Base-by-base conservation (phyloP, 1,140 invertebrate genomes). In the Caenorhabditis elegans region DNA sequence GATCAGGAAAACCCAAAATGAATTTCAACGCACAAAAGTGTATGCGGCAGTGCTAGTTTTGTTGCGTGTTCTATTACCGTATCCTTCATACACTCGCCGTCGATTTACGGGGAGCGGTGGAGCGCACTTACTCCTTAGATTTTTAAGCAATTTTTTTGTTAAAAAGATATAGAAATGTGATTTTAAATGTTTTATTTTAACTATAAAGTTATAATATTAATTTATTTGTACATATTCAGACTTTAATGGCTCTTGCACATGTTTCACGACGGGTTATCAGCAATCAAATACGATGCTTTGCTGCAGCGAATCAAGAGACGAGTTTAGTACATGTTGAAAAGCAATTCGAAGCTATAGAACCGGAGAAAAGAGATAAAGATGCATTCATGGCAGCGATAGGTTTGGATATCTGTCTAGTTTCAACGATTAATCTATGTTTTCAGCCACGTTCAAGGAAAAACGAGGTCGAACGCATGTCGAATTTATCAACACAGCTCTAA, bases 401-500 rank as follows among this genome's bases (percentile, higher is more conserved):
- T 85, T 49, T 22, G 15, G 10, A 24, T 80, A 51, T 47, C 4
- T 19, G 13, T 46, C 15, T 28, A 3, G 8, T 43, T n/a, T n/a
- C n/a, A n/a, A n/a, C n/a, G 11, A 8, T 78, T 39, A 43, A 36
- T 53, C 8, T 0, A 3, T 47, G 3, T 8, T 1, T 75, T 79
- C 75, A 83, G 80, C 28, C 53, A 36, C 78, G 83, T 78, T 55
- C 82, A 83, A 83, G 78, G 84, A 75, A 78, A 79, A 55, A 46
- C 83, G 86, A 31, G 83, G 53, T 17, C 91, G 93, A 75, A 95
- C 95, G 39, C 94, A 96, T 90, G 94, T 97, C 0, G 94, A 97
- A 86, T 99, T 99, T 90, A 96, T 98, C 84, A 93, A 95, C 88
- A 92, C 94, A 1, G 95, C 96, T 0, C 88, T 98, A 31, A 93